Conservation (phyloP, 2,888 invertebrate genomes). For the Scaptomyza flava region DNA sequence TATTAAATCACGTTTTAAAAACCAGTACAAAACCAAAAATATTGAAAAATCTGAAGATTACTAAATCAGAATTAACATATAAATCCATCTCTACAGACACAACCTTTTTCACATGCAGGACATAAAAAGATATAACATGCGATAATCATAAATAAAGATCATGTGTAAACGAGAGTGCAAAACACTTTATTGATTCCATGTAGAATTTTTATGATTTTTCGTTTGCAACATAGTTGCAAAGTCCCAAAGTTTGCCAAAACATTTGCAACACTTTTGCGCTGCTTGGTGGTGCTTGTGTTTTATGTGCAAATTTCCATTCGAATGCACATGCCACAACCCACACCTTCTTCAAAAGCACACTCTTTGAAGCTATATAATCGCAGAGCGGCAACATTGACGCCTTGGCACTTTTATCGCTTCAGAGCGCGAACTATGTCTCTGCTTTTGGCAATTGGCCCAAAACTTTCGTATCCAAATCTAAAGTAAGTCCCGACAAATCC, state of each 20-base stretch:
- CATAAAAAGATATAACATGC: neutral
- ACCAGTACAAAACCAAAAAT: no score
- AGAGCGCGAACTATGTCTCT: conserved; percentile 25
- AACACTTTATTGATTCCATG: conserved; percentile 26
- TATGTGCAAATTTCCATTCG: conserved; percentile 40
- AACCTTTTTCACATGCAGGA: neutral
- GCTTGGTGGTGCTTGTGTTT: conserved; percentile 21
- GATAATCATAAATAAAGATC: neutral
- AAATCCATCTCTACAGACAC: neutral
- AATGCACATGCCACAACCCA: conserved; percentile 32
- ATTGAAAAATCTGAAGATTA: neutral
- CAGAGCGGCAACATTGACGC: conserved; percentile 55
- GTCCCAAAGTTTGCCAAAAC: conserved; percentile 42
- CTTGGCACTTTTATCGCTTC: conserved; percentile 66
- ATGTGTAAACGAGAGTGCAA: conserved; percentile 1
- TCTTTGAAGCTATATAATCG: conserved; percentile 1
- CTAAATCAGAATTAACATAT: neutral
- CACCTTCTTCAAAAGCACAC: neutral
- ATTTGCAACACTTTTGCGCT: conserved; percentile 24
- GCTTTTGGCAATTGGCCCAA: conserved; percentile 38
- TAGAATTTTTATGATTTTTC: conserved; percentile 9
- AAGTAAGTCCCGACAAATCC: conserved; percentile 42
- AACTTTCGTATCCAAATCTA: conserved; percentile 21
- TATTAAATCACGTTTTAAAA: no score
- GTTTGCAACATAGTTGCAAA: conserved; percentile 35